phyloP scores from a whole-genome alignment of 2,113 vertebrate species.

The Panurus biarmicus region DNA sequence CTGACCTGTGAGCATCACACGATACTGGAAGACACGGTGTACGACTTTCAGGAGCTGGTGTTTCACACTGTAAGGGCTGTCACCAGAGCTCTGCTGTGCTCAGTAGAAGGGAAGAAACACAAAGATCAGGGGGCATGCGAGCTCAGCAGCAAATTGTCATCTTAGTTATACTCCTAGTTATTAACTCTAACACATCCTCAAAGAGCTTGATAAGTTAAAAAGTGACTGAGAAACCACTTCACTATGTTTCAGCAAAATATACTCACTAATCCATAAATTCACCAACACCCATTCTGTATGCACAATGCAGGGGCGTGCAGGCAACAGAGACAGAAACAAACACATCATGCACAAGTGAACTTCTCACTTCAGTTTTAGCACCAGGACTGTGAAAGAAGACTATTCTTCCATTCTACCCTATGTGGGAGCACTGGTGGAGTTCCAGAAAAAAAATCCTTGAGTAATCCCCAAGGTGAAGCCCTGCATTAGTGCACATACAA shows the following conservation, averaged over 20 bases:
- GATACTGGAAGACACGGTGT: slow-evolving; percentile 89
- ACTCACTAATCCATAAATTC: background rate
- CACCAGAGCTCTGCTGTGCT: slow-evolving; percentile 73
- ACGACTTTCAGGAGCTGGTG: slow-evolving; percentile 87
- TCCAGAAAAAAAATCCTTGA: background rate
- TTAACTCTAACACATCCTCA: background rate
- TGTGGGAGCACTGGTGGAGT: background rate
- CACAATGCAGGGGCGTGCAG: background rate
- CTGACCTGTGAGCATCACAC: slow-evolving; percentile 91
- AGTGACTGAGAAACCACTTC: background rate
- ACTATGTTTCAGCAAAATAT: background rate
- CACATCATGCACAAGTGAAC: background rate
- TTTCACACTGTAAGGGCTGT: slow-evolving; percentile 72
- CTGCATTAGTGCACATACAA: background rate
- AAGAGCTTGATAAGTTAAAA: background rate
- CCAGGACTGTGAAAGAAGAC: background rate
- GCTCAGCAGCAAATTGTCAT: background rate
- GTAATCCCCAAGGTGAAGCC: background rate
- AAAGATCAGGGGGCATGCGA: background rate
- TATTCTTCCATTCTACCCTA: background rate
- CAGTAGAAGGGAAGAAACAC: background rate
- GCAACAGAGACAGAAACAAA: background rate
- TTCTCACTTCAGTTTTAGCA: background rate
- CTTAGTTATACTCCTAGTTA: background rate
- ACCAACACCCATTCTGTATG: background rate